Conservation (phyloP, 2,888 invertebrate species). For the Ecliptopera silaceata region DNA sequence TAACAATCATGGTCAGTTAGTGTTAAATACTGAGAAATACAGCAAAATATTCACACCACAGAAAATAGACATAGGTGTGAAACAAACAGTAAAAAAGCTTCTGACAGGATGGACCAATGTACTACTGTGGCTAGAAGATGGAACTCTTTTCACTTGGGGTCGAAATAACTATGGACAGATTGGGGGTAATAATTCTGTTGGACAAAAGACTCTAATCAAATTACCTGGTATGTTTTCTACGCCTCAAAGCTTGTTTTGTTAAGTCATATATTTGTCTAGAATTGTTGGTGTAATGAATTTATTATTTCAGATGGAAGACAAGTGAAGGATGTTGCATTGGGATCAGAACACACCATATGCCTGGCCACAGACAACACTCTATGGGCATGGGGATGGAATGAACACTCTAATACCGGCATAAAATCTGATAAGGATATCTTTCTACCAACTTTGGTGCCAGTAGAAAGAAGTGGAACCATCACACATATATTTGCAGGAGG, state of each 20-base stretch:
- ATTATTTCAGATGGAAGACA: conserved; percentile 71
- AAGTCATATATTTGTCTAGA: background rate
- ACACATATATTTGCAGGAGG: conserved; percentile 69
- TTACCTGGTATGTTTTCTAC: conserved; percentile 60
- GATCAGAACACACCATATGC: conserved; percentile 91
- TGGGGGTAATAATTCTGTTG: conserved; percentile 70
- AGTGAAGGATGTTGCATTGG: conserved; percentile 84
- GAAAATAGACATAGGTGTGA: conserved; percentile 81
- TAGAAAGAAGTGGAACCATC: conserved; percentile 48
- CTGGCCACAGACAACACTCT: conserved; percentile 85
- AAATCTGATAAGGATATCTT: conserved; percentile 56
- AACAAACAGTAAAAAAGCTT: conserved; percentile 81
- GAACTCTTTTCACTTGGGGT: conserved; percentile 89
- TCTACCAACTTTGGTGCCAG: conserved; percentile 58
- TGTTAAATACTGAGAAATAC: conserved; percentile 79
- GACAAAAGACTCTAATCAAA: conserved; percentile 59
- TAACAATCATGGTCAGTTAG: conserved; percentile 91
- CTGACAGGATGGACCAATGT: conserved; percentile 92
- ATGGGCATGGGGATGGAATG: conserved; percentile 95
- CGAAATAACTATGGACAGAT: conserved; percentile 92
- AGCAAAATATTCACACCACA: conserved; percentile 78
- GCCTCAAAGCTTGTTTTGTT: background rate
- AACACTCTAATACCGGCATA: conserved; percentile 92
- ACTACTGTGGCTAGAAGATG: conserved; percentile 84
- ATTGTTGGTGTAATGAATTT: background rate